These are phyloP conservation scores for Aptenodytes patagonicus DNA, from an alignment of 2,113 vertebrate species.

Conservation along the genomic window DNA sequence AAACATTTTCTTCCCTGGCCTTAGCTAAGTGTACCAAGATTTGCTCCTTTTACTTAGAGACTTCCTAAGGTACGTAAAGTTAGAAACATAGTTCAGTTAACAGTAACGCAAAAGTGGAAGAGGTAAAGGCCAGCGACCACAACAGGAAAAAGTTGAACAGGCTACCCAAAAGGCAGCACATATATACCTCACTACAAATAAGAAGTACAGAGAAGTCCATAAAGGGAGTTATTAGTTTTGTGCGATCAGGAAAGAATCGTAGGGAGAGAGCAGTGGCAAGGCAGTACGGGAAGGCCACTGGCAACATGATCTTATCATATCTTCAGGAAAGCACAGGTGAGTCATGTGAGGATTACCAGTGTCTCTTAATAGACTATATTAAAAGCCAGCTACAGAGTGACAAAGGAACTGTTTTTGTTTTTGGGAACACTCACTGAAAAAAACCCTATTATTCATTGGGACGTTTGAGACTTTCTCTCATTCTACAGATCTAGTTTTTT, in stretches of 20 bases:
- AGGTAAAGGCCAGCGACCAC: not conserved
- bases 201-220: not conserved
- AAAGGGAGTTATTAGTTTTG: not conserved
- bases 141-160: not conserved
- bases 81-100: not conserved
- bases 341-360: not conserved
- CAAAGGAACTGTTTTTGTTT: not conserved
- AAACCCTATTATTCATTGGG: rapidly evolving
- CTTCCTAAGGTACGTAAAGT: not conserved
- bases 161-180: not conserved
- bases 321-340: not conserved
- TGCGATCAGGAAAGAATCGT: not conserved
- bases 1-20: not conserved
- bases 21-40: not conserved
- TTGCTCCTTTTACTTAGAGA: not conserved
- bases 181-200: not conserved
- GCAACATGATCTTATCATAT: not conserved
- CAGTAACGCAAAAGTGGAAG: not conserved
- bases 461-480: not conserved
- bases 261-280: not conserved
- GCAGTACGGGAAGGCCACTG: not conserved
- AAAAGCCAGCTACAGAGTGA: not conserved
- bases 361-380: not conserved
- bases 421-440: not conserved
- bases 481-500: not conserved